Conservation (phyloP, 1,140 invertebrate species). For the Halyomorpha halys region DNA sequence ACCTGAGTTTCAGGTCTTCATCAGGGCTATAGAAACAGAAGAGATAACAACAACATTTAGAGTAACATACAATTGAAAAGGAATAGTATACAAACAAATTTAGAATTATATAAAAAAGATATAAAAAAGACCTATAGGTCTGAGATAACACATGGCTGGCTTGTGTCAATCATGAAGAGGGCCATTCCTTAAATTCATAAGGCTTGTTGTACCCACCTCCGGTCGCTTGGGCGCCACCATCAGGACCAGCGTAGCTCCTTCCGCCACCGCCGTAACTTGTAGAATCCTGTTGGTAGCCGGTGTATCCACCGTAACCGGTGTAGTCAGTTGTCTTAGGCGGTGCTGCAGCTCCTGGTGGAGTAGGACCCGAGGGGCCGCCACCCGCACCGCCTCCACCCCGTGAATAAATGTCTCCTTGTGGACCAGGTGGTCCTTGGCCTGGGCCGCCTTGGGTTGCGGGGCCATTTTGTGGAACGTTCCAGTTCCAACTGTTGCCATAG, state of each 20-base stretch:
- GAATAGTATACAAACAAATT: too few species aligned
- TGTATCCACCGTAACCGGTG: conserved; percentile 42
- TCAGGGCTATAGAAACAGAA: too few species aligned
- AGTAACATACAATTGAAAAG: too few species aligned
- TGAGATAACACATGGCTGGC: conserved; percentile 29
- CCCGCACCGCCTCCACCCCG: conserved; percentile 40
- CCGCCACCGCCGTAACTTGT: conserved; percentile 37
- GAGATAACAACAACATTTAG: too few species aligned
- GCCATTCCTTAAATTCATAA: conserved; percentile 51
- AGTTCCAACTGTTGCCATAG: conserved; percentile 46
- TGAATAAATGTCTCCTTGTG: conserved; percentile 47
- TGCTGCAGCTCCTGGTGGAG: conserved; percentile 39
- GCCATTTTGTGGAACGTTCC: conserved; percentile 48
- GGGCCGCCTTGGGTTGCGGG: conserved; percentile 43
- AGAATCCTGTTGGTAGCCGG: conserved; percentile 40
- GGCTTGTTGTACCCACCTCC: conserved; percentile 49
- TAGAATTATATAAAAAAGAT: too few species aligned
- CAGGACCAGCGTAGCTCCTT: conserved; percentile 33
- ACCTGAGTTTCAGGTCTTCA: too few species aligned
- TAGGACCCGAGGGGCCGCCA: conserved; percentile 42
- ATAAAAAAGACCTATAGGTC: conserved; percentile 28
- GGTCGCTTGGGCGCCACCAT: conserved; percentile 38
- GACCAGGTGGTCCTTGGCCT: conserved; percentile 43
- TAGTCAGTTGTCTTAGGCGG: conserved; percentile 40
- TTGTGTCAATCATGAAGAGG: conserved; percentile 43